Conservation (phyloP, 2,113 vertebrate genomes). For the Phylloscopus whistleri region DNA sequence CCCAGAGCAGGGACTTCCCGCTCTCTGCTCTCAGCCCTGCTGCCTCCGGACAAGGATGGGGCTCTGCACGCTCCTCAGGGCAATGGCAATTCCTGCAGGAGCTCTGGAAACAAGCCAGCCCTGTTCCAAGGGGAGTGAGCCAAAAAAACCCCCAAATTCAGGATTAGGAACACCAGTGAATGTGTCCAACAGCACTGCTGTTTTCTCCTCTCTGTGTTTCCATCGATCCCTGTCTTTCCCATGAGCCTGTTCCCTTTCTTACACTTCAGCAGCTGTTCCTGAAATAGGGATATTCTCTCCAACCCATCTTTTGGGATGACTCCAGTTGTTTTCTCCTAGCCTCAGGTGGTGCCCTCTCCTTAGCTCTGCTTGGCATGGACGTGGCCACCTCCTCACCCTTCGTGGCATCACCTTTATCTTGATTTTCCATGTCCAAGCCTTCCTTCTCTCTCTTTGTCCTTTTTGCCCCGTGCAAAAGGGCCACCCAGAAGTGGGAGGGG, state of each 20-base stretch:
- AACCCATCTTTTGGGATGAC: neutral
- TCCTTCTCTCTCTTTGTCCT: neutral
- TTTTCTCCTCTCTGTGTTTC: neutral
- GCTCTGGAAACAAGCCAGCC: neutral
- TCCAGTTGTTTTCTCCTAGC: neutral
- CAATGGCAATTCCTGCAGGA: neutral
- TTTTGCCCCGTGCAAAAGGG: neutral
- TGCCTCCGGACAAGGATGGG: neutral
- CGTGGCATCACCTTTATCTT: neutral
- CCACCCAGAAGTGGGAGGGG: neutral
- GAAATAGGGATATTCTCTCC: neutral
- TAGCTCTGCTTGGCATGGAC: accelerated
- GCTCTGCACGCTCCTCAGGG: neutral
- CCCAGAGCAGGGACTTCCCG: neutral
- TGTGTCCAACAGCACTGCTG: neutral
- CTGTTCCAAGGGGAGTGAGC: neutral
- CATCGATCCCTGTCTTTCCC: neutral
- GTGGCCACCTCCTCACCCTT: neutral
- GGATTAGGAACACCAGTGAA: neutral
- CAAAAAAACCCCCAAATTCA: neutral
- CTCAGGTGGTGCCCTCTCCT: neutral
- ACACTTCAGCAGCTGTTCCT: neutral
- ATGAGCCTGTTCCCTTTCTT: neutral
- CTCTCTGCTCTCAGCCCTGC: neutral
- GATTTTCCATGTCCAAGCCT: neutral